Evolutionary conservation across 2,797 vertebrate genomes (phyloP).

Genomic region (Coluber constrictor): DNA sequence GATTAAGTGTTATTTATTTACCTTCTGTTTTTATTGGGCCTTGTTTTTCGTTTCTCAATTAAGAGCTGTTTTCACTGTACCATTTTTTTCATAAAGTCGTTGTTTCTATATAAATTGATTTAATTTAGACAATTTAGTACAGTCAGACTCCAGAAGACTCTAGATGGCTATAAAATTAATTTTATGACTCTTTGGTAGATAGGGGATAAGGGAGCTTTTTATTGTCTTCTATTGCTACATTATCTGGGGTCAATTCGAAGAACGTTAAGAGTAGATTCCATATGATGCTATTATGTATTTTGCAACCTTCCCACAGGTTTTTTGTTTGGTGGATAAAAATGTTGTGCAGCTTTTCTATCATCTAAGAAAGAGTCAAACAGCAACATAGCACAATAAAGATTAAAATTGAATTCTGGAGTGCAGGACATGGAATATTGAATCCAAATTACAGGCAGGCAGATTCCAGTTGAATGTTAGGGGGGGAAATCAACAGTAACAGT

Average conservation of each 20-base stretch:
- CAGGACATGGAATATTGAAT: not conserved
- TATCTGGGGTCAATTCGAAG: not conserved
- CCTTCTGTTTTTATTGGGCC: not conserved
- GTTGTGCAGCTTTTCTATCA: not conserved
- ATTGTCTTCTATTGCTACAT: not conserved
- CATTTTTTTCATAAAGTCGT: not conserved
- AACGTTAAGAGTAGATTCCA: not conserved
- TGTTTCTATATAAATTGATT: not conserved
- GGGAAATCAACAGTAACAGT: not conserved
- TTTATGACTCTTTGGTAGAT: not conserved
- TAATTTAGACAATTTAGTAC: not conserved
- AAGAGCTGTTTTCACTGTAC: not conserved
- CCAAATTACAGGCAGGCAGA: not conserved
- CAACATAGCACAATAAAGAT: not conserved
- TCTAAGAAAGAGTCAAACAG: not conserved
- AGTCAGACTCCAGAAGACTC: not conserved
- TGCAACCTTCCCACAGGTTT: not conserved
- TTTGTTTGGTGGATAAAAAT: not conserved
- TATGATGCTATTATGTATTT: not conserved
- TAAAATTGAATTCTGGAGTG: not conserved
- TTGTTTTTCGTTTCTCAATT: not conserved
- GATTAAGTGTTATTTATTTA: not conserved
- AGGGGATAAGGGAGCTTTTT: not conserved
- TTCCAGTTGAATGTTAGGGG: not conserved
- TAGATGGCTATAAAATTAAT: not conserved